Evolutionary conservation across 2,797 vertebrate genomes (phyloP).

Genomic region (Mus spretus): DNA sequence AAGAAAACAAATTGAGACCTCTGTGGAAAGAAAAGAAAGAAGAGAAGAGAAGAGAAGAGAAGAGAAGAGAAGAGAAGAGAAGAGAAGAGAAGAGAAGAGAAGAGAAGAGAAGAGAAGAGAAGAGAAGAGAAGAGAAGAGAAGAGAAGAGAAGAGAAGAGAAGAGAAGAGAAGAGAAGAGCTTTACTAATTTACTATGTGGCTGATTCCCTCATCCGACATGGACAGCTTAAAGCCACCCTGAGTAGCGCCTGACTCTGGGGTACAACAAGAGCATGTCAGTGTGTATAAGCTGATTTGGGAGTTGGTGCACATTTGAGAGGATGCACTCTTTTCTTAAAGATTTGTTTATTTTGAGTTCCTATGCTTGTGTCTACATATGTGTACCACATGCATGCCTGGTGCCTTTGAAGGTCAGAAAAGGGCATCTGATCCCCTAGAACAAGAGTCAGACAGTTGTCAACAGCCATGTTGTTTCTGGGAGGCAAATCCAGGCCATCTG

Average conservation of each 20-base stretch:
- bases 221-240: constrained; percentile 1
- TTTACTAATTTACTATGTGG: constrained; percentile 57
- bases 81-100: too few species aligned
- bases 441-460: background rate
- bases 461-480: background rate
- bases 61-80: too few species aligned
- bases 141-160: too few species aligned
- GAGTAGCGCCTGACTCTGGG: background rate
- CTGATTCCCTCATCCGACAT: background rate
- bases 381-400: background rate
- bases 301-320: background rate
- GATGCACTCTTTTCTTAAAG: background rate
- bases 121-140: too few species aligned
- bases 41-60: too few species aligned
- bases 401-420: background rate
- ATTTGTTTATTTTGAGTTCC: background rate
- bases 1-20: background rate
- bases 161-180: background rate
- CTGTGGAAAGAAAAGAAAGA: too few species aligned
- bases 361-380: background rate
- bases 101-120: background rate
- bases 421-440: background rate
- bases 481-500: background rate
- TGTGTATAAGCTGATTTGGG: background rate
- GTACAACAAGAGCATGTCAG: background rate